Conservation (phyloP, 2,113 vertebrate species). For the Tragelaphus buxtoni region DNA sequence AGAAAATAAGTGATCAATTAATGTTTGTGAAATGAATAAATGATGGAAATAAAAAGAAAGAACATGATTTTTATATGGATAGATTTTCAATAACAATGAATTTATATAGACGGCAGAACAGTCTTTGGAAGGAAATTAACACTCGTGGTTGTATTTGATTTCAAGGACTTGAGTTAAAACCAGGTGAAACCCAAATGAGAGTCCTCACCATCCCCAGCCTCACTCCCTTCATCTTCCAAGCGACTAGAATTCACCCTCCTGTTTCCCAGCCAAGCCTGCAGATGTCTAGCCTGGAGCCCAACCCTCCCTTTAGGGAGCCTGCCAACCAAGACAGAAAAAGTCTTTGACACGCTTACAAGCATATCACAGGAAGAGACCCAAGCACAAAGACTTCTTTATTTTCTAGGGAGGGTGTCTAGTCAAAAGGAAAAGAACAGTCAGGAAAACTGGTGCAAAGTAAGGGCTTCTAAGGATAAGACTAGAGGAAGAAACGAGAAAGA, state of each 20-base stretch:
- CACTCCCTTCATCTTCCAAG: background rate
- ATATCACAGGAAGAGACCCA: background rate
- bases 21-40: background rate
- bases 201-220: background rate
- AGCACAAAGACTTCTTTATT: background rate
- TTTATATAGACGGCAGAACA: background rate
- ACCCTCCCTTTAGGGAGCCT: background rate
- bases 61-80: background rate
- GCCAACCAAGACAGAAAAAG: background rate
- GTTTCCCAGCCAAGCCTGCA: background rate
- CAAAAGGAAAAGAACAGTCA: background rate
- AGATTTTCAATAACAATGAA: background rate
- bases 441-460: background rate
- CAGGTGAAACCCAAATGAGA: background rate
- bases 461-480: background rate
- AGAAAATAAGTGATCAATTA: background rate
- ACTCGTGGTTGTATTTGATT: background rate
- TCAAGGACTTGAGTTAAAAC: background rate
- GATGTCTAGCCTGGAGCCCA: background rate
- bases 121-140: background rate
- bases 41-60: background rate
- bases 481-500: background rate
- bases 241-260: background rate
- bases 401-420: background rate
- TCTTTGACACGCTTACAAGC: background rate